These are phyloP conservation scores for Chauna torquata DNA, from an alignment of 2,113 vertebrate species.

Conservation along the genomic window DNA sequence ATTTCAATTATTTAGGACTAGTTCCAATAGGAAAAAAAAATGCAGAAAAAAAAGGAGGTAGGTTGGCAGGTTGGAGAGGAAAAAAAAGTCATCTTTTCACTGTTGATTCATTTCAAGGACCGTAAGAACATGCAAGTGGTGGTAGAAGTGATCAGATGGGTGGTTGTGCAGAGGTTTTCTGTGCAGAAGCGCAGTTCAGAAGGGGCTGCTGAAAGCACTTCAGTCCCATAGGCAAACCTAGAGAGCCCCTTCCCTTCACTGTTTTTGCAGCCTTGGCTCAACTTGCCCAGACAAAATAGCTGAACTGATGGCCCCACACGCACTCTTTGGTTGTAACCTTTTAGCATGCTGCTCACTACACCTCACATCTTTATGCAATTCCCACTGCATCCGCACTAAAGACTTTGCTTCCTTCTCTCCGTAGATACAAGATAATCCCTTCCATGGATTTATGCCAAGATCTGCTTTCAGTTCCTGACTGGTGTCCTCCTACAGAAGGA, in stretches of 20 bases:
- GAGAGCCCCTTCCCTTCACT: neutral
- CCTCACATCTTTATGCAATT: accelerated
- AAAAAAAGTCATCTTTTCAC: neutral
- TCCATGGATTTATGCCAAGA: neutral
- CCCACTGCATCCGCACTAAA: neutral
- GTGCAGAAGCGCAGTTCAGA: neutral
- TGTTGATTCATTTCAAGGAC: neutral
- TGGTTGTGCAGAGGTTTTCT: neutral
- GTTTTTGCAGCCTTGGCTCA: neutral
- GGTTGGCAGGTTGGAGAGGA: neutral
- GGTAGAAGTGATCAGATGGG: neutral
- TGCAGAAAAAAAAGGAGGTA: neutral
- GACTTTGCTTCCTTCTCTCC: neutral
- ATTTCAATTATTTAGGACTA: neutral
- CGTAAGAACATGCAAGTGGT: neutral
- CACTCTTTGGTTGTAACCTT: neutral
- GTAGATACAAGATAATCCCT: neutral
- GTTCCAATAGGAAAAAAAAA: neutral
- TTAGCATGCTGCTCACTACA: neutral
- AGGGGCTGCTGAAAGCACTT: neutral
- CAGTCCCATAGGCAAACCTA: neutral
- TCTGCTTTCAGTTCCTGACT: neutral
- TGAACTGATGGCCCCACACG: neutral
- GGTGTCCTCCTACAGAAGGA: neutral
- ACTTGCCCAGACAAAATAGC: neutral